Conservation (phyloP, 1,140 invertebrate genomes). For the Cotesia vestalis region DNA sequence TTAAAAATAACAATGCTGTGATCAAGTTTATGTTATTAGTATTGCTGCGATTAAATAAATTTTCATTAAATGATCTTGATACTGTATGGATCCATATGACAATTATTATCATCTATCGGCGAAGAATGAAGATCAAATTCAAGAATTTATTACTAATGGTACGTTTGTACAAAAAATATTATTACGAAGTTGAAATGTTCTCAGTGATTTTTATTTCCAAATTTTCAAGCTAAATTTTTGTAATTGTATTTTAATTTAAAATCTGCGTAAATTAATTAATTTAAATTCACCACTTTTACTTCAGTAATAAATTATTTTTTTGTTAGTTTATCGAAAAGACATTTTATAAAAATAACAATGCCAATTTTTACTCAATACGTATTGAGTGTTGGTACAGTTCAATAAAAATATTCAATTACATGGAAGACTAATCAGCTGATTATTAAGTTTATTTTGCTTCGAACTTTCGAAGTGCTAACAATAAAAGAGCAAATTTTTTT, state of each 20-base stretch:
- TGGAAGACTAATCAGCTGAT: too few relatives aligned
- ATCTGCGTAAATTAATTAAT: too few relatives aligned
- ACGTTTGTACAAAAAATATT: constrained; percentile 12
- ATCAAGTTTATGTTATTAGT: neutral
- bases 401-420: too few relatives aligned
- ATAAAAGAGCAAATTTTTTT: neutral
- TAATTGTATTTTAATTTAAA: too few relatives aligned
- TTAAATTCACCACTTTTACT: too few relatives aligned
- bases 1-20: neutral
- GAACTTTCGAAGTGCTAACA: neutral
- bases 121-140: constrained; percentile 33
- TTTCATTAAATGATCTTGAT: constrained; percentile 13
- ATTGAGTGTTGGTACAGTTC: too few relatives aligned
- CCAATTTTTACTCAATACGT: too few relatives aligned
- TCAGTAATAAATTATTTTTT: too few relatives aligned
- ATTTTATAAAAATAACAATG: too few relatives aligned
- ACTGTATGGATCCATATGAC: constrained; percentile 36
- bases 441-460: neutral
- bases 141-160: constrained; percentile 33
- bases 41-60: neutral
- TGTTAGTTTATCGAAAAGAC: too few relatives aligned
- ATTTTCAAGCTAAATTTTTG: too few relatives aligned
- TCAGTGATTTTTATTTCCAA: too few relatives aligned
- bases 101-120: constrained; percentile 34
- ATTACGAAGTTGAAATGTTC: neutral